phyloP scores from a whole-genome alignment of 2,888 invertebrate species.

The Steromphala cineraria region DNA sequence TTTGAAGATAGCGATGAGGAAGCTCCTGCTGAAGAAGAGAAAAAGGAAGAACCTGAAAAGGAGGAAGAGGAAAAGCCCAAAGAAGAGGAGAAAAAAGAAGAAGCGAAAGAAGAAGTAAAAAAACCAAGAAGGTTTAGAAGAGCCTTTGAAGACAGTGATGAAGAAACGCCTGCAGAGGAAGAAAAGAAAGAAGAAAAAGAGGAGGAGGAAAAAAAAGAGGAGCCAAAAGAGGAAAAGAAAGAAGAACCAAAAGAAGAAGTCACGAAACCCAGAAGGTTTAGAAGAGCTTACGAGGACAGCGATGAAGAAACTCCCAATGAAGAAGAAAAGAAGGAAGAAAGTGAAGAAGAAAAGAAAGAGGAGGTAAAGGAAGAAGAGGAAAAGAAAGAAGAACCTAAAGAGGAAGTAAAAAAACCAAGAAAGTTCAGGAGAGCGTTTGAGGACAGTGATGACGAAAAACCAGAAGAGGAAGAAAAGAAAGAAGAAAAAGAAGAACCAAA shows the following conservation, averaged over 20 bases:
- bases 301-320: neutral
- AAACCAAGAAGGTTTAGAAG: neutral
- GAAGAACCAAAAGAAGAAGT: neutral
- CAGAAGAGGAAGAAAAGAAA: neutral
- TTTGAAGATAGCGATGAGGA: slow-evolving; percentile 27
- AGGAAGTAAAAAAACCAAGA: neutral
- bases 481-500: neutral
- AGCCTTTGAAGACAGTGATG: slow-evolving; percentile 21
- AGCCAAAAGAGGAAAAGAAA: neutral
- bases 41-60: neutral
- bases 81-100: neutral
- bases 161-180: neutral
- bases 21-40: neutral
- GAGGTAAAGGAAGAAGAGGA: neutral
- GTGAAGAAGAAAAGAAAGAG: neutral
- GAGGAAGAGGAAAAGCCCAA: neutral
- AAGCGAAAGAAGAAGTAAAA: neutral
- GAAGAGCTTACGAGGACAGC: too few relatives aligned
- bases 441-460: neutral
- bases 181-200: slow-evolving; percentile 27
- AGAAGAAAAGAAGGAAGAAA: neutral
- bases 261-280: neutral
- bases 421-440: neutral
- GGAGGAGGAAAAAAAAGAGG: slow-evolving; percentile 10
- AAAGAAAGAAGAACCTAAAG: neutral